Conservation (phyloP, 2,888 invertebrate species). For the Leptopilina myrica region DNA sequence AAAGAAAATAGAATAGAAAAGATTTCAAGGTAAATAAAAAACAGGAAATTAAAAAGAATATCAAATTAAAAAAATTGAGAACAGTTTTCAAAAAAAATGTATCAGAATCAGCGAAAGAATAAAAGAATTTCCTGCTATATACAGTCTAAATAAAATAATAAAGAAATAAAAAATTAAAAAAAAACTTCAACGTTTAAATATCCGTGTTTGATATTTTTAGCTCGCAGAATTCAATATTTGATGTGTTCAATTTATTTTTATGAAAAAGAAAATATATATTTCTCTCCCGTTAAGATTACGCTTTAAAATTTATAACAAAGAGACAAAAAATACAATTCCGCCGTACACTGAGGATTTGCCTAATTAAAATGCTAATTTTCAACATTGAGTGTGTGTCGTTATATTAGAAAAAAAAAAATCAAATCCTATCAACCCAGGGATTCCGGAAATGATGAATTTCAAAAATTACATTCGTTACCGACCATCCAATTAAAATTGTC, state of each 20-base stretch:
- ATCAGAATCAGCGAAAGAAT: neutral
- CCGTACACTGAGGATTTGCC: constrained; percentile 3
- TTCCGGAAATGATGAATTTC: constrained; percentile 19
- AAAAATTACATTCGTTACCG: constrained; percentile 1
- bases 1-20: too few relatives aligned
- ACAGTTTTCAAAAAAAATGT: too few relatives aligned
- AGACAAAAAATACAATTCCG: neutral
- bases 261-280: constrained; percentile 11
- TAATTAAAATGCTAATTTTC: constrained; percentile 35
- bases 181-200: neutral
- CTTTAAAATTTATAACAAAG: constrained; percentile 36
- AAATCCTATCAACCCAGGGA: constrained; percentile 1
- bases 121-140: neutral
- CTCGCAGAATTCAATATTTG: neutral
- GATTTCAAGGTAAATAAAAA: too few relatives aligned
- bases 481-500: constrained; percentile 19
- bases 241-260: constrained; percentile 20
- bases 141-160: too few relatives aligned
- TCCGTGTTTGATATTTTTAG: neutral
- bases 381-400: neutral
- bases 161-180: neutral
- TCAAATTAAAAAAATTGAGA: too few relatives aligned
- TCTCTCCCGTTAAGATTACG: constrained; percentile 1
- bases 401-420: constrained; percentile 13
- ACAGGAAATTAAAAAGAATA: too few relatives aligned